Percentiles rank a stretch among this genome's conserved stretches.
Conservation (phyloP, 2,797 vertebrate species). For the Gila robusta region DNA sequence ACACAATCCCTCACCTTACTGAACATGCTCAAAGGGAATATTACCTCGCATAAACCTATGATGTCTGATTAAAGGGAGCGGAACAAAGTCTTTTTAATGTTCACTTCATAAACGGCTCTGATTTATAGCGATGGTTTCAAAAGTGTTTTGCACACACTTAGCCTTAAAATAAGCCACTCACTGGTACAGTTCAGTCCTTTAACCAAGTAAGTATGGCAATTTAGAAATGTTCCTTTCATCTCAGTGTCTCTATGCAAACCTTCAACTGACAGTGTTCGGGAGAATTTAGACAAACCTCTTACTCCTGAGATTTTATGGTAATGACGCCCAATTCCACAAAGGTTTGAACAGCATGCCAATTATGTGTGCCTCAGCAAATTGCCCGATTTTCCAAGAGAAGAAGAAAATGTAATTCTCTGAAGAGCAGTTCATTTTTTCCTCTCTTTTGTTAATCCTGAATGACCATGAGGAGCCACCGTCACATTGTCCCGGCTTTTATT, state of each 20-base stretch:
- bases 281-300: constrained; percentile 37
- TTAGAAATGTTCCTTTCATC: constrained; percentile 41
- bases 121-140: constrained; percentile 51
- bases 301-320: constrained; percentile 47
- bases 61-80: constrained; percentile 79
- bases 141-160: constrained; percentile 22
- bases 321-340: constrained; percentile 63
- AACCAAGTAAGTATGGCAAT: constrained; percentile 32
- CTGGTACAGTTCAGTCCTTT: constrained; percentile 17
- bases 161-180: constrained; percentile 13
- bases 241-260: constrained; percentile 40
- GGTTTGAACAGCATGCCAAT: constrained; percentile 69
- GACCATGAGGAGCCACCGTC: constrained; percentile 86
- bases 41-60: constrained; percentile 73
- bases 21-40: constrained; percentile 73
- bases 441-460: constrained; percentile 90
- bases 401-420: constrained; percentile 90
- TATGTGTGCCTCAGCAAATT: constrained; percentile 78
- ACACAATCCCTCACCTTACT: constrained; percentile 69
- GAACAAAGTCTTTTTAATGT: constrained; percentile 63
- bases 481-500: constrained; percentile 91
- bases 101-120: constrained; percentile 67
- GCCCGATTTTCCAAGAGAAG: constrained; percentile 79
- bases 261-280: constrained; percentile 35
- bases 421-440: constrained; percentile 83